These are phyloP conservation scores for Anoplopoma fimbria DNA, from an alignment of 2,113 vertebrate species.

Conservation along the genomic window DNA sequence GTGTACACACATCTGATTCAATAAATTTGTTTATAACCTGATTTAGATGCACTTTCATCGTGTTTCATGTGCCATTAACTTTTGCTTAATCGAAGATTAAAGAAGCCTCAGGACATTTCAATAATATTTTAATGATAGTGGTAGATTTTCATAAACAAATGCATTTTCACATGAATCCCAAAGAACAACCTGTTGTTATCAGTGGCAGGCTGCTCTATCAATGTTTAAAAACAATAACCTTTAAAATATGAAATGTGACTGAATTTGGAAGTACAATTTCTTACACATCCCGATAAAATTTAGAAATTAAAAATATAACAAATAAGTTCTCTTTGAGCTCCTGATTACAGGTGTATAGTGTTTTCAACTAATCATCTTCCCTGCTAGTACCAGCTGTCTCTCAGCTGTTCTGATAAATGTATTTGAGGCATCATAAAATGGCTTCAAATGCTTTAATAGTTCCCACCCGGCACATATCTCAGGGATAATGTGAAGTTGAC, in stretches of 20 bases:
- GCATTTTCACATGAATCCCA: background rate
- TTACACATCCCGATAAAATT: background rate
- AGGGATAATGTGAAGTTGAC: background rate
- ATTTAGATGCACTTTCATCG: background rate
- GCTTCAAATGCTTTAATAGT: background rate
- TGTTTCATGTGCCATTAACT: background rate
- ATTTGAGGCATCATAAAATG: background rate
- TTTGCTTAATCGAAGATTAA: background rate
- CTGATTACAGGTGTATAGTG: background rate
- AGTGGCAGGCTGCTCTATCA: background rate
- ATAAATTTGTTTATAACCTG: no score
- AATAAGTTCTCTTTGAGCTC: background rate
- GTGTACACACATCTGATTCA: background rate
- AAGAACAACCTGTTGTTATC: background rate
- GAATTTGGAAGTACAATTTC: background rate
- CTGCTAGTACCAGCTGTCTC: background rate
- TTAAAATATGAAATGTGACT: no score
- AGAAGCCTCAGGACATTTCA: background rate
- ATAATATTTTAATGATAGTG: background rate
- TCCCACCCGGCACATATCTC: slow-evolving; percentile 47
- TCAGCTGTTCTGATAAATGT: background rate
- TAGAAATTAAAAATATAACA: background rate
- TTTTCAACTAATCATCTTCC: background rate
- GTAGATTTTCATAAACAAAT: background rate
- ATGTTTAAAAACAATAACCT: background rate